These are phyloP conservation scores for Nemopilema nomurai DNA, from an alignment of 30 jellyfish, hydroid and myxozoan genomes.

Conservation along the genomic window DNA sequence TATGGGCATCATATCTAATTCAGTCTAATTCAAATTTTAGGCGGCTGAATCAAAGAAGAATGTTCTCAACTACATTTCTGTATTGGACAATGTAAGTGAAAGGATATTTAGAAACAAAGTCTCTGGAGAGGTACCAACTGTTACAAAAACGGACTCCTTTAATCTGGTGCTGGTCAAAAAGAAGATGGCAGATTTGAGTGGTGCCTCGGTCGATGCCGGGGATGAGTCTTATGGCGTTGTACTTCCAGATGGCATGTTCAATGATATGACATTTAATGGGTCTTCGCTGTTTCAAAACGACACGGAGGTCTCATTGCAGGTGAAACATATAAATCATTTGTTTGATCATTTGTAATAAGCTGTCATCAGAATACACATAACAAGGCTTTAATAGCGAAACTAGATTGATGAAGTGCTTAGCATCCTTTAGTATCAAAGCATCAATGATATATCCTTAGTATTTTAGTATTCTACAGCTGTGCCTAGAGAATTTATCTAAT, in stretches of 20 bases:
- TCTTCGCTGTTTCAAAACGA: neutral
- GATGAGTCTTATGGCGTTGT: slow-evolving; percentile 17
- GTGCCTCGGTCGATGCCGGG: slow-evolving; percentile 30
- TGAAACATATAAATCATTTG: neutral
- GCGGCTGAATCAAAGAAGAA: slow-evolving; percentile 44
- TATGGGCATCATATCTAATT: no score
- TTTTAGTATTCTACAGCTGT: no score
- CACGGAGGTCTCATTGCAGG: slow-evolving; percentile 56
- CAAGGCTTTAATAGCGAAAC: no score
- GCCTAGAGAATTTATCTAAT: no score
- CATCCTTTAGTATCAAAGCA: no score
- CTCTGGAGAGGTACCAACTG: slow-evolving; percentile 56
- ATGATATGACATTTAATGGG: slow-evolving; percentile 24
- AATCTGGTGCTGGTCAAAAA: slow-evolving; percentile 31
- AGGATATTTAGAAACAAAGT: slow-evolving; percentile 35
- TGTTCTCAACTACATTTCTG: slow-evolving; percentile 6
- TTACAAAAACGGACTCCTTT: slow-evolving; percentile 36
- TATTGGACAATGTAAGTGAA: slow-evolving; percentile 37
- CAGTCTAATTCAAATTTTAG: slow-evolving; percentile 21
- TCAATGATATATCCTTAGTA: no score
- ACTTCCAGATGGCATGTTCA: slow-evolving; percentile 23
- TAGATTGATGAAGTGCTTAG: no score
- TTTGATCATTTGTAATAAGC: no score
- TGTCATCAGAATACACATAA: no score
- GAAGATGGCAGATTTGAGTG: slow-evolving; percentile 7